A percentile compares a stretch with the other conserved stretches of the same genome.
These are phyloP conservation scores for Parascotia fuliginaria DNA, from an alignment of 2,888 invertebrate species.

Conservation along the genomic window DNA sequence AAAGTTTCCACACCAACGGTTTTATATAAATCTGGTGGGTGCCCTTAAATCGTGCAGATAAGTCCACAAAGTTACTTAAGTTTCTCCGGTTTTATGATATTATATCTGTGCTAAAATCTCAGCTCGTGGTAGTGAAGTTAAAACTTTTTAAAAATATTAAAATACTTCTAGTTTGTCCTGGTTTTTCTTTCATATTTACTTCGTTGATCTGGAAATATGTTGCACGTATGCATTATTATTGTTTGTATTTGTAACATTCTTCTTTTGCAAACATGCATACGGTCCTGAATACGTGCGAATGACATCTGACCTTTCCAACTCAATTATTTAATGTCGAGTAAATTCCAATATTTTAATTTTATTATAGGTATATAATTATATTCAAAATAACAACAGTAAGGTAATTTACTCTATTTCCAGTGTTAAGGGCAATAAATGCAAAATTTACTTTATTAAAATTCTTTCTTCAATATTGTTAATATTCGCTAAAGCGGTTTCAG, in stretches of 20 bases:
- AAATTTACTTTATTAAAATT: constrained; percentile 32
- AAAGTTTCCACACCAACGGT: constrained; percentile 27
- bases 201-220: background rate
- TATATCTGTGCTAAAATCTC: constrained; percentile 34
- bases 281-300: too few species aligned
- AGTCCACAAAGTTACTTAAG: constrained; percentile 34
- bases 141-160: constrained; percentile 29
- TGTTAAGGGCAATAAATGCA: constrained; percentile 9
- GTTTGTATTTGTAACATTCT: background rate
- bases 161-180: constrained; percentile 8
- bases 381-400: background rate
- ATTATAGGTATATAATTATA: too few species aligned
- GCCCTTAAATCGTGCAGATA: constrained; percentile 43
- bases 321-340: too few species aligned
- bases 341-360: too few species aligned
- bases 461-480: constrained; percentile 15
- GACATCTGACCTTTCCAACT: too few species aligned
- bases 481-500: constrained; percentile 25
- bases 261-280: background rate
- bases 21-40: constrained; percentile 39
- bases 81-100: constrained; percentile 34
- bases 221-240: background rate
- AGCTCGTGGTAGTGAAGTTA: constrained; percentile 16
- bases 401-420: constrained; percentile 10
- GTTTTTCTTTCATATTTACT: constrained; percentile 1